These are phyloP conservation scores for Parnassius smintheus DNA, from an alignment of 2,888 invertebrate species.

Conservation along the genomic window DNA sequence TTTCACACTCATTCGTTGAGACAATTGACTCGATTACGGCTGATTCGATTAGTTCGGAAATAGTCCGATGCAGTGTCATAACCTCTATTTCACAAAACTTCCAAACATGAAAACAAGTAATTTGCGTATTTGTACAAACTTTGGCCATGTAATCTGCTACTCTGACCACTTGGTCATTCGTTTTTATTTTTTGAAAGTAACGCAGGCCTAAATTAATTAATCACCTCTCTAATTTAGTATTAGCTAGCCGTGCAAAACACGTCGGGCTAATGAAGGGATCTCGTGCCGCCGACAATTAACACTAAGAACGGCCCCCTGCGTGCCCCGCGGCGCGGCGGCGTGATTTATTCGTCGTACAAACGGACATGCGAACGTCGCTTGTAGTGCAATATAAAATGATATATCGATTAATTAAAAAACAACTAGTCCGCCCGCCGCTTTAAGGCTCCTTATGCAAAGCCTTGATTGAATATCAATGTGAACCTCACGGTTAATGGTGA, in stretches of 20 bases:
- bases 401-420: constrained; percentile 24
- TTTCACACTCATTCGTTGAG: too few relatives aligned
- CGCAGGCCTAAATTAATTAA: constrained; percentile 7
- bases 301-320: constrained; percentile 16
- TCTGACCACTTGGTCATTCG: too few relatives aligned
- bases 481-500: too few relatives aligned
- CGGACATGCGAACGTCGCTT: constrained; percentile 20
- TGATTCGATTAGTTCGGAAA: too few relatives aligned
- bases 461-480: too few relatives aligned
- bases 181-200: constrained; percentile 10
- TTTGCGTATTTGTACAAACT: too few relatives aligned
- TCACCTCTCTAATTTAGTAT: constrained; percentile 15
- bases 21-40: too few relatives aligned
- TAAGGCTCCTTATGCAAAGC: not conserved
- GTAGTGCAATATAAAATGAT: constrained; percentile 18
- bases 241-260: constrained; percentile 7
- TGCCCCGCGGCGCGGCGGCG: constrained; percentile 17
- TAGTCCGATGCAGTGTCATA: too few relatives aligned
- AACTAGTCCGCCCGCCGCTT: not conserved
- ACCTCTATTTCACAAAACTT: too few relatives aligned
- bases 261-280: constrained; percentile 22
- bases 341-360: constrained; percentile 19
- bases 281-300: constrained; percentile 24
- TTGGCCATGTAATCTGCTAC: too few relatives aligned
- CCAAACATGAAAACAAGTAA: too few relatives aligned